Percentiles rank a stretch among this genome's conserved stretches.
These are phyloP conservation scores for Drosophila rubida DNA, from an alignment of 2,888 invertebrate species.

Conservation along the genomic window DNA sequence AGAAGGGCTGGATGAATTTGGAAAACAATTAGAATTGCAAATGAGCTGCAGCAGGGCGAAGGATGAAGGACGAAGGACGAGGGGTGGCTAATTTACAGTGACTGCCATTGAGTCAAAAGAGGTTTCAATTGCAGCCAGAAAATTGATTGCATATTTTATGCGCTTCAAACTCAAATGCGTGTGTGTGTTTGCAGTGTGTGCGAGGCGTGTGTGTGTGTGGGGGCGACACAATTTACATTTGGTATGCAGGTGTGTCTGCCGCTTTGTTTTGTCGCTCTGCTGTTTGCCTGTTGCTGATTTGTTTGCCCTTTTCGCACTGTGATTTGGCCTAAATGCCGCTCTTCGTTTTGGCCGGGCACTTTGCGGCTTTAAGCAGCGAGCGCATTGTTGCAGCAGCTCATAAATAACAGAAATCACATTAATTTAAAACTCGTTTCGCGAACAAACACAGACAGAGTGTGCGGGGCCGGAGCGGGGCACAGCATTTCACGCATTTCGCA, in stretches of 20 bases:
- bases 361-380: conserved; percentile 59
- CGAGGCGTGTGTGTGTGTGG: conserved; percentile 6
- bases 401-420: conserved; percentile 83
- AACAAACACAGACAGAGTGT: conserved; percentile 61
- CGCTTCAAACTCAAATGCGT: conserved; percentile 40
- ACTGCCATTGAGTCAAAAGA: not conserved
- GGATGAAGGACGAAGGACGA: not conserved
- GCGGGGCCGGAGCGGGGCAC: no score
- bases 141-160: conserved; percentile 79
- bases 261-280: not conserved
- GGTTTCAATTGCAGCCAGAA: conserved; percentile 52
- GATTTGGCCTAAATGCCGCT: conserved; percentile 42
- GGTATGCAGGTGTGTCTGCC: conserved; percentile 22
- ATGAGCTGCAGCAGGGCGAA: conserved; percentile 41
- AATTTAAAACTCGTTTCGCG: conserved; percentile 79
- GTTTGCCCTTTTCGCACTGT: conserved; percentile 25
- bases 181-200: not conserved
- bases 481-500: conserved; percentile 22
- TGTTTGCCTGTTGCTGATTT: conserved; percentile 63
- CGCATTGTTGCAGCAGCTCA: conserved; percentile 47
- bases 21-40: conserved; percentile 79
- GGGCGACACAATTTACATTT: conserved; percentile 51
- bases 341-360: not conserved
- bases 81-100: not conserved
- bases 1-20: conserved; percentile 65